Conservation (phyloP, 2,113 vertebrate species). For the Hypanus sabinus region DNA sequence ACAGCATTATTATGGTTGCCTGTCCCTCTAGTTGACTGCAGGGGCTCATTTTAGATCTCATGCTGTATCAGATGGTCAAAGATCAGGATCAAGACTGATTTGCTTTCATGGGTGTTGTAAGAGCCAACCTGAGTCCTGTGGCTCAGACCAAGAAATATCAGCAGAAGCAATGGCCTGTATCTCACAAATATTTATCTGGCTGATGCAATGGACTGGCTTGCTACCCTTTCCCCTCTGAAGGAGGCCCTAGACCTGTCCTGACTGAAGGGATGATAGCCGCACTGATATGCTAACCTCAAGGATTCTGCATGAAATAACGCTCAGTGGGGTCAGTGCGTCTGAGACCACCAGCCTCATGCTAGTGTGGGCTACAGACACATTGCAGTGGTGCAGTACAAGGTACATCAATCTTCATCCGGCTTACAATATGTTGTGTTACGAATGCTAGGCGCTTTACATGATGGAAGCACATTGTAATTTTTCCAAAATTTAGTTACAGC, state of each 20-base stretch:
- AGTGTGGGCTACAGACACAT: neutral
- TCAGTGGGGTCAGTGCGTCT: neutral
- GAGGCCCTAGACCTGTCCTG: neutral
- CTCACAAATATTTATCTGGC: conserved; percentile 5
- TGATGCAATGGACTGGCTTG: neutral
- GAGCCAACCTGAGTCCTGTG: neutral
- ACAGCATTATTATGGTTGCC: neutral
- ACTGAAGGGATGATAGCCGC: neutral
- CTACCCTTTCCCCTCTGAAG: neutral
- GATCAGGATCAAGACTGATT: neutral
- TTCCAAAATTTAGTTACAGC: no score
- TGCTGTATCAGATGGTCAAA: neutral
- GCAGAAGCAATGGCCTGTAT: neutral
- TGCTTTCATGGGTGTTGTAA: neutral
- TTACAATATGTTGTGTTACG: neutral
- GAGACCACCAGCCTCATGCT: no score
- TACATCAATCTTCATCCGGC: neutral
- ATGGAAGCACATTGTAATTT: no score
- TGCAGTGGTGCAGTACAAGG: neutral
- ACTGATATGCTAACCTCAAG: neutral
- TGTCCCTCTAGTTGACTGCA: neutral
- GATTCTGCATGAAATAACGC: no score
- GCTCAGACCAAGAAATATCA: neutral
- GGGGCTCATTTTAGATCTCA: neutral
- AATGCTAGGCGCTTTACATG: no score